Evolutionary conservation across 2,888 invertebrate genomes (phyloP), one percentile per base, ranked within the genome.

Genomic region (Plebejus melissa): DNA sequence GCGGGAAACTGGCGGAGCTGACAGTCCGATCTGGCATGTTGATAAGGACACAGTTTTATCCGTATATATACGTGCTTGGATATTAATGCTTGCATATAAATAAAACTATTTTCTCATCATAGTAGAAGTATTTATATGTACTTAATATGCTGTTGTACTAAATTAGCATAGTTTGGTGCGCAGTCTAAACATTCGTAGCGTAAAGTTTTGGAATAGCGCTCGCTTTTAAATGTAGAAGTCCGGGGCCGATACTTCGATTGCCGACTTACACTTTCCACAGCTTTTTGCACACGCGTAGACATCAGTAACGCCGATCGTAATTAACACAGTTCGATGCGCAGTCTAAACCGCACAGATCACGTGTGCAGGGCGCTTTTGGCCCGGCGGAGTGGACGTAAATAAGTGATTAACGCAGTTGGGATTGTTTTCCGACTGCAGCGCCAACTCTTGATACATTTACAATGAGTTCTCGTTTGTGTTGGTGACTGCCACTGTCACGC

Each of bases 381-480:
- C 88, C 82, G 83, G 85, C 85, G 86, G 85, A 87, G 89, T 85
- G 90, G 90, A 88, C 89, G 89, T 93, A 92, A 93, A 93, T 93
- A 93, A 92, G 91, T 92, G 93, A 93, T 93, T 91, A 93, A 92
- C 90, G 89, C 91, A 90, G 91, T 90, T 90, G 86, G 88, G 87
- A 91, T 93, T 93, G 93, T 93, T 93, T 91, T 91, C 88, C 88
- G 88, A 85, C 83, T 84, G 79, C 83, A 88, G 89, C 90, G 82
- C 82, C 82, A 88, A 88, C 87, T 89, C 87, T 88, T 90, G 88
- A 88, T 91, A 90, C 90, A 91, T 91, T 90, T 90, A 86, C 85
- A 88, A 91, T 90, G 89, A 91, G 88, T 75, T 71, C 46, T 22
- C 70, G 71, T 75, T 82, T 82, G 82, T 79, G 75, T 74, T 77